Percentiles rank a stretch among this genome's conserved stretches.
These are phyloP conservation scores for Typhlichthys eigenmanni DNA, from an alignment of 2,797 vertebrate genomes.

Conservation along the genomic window DNA sequence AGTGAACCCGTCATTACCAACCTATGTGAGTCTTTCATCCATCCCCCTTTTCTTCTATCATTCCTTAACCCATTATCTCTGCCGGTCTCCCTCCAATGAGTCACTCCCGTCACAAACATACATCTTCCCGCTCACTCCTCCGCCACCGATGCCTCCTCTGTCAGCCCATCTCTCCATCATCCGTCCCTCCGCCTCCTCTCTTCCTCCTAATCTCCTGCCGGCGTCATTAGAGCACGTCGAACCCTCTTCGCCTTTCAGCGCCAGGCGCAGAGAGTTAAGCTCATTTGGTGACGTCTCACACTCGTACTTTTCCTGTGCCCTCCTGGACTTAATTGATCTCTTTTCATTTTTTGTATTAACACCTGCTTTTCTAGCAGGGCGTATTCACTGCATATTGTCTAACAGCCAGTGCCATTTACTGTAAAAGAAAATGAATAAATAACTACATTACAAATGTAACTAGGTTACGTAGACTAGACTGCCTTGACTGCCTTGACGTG, in stretches of 20 bases:
- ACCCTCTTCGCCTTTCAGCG: constrained; percentile 27
- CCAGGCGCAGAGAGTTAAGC: constrained; percentile 37
- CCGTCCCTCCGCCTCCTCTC: constrained; percentile 55
- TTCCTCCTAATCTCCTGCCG: constrained; percentile 55
- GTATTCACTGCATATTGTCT: no score
- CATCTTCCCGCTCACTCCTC: constrained; percentile 66
- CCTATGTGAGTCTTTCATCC: constrained; percentile 77
- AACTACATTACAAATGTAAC: no score
- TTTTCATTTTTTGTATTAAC: neutral
- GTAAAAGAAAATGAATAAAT: no score
- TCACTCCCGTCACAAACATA: constrained; percentile 71
- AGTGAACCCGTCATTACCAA: constrained; percentile 70
- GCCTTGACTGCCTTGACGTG: no score
- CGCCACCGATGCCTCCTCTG: constrained; percentile 54
- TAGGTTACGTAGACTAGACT: no score
- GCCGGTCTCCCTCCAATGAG: constrained; percentile 71
- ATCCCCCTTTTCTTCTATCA: constrained; percentile 63
- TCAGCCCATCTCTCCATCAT: constrained; percentile 69
- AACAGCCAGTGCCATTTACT: neutral
- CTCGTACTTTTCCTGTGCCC: constrained; percentile 33
- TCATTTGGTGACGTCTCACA: constrained; percentile 39
- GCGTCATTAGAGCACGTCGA: constrained; percentile 61
- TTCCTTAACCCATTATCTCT: constrained; percentile 72
- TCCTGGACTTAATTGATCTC: constrained; percentile 17
- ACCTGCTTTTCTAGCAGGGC: constrained; percentile 20